Evolutionary conservation across 2,797 vertebrate species (phyloP), one percentile per base, ranked within the genome.

Genomic region (Acanthurus lineatus): DNA sequence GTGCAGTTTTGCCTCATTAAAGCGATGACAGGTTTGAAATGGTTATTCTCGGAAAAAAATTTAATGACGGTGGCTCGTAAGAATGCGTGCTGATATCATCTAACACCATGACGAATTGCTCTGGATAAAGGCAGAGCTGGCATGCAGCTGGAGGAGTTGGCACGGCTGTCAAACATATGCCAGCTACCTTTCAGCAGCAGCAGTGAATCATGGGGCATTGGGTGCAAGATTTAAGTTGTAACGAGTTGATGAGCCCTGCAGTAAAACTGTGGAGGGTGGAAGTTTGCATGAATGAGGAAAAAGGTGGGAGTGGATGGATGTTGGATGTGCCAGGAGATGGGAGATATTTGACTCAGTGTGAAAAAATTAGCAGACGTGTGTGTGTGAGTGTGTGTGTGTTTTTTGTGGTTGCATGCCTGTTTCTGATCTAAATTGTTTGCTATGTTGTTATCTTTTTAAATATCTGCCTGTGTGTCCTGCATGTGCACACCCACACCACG

Each of bases 151-250:
- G 44, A 57, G 49, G 57, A 75, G 68, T 56, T 67, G 73, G 85
- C 69, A 81, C 9, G 16, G 40, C 19, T 68, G 78, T 86, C 59
- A 82, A 79, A 85, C 25, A 38, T 45, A 35, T 79, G 84, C 74
- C 86, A 89, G 61, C 49, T 74, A 69, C 60, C 86, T 90, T 79
- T 91, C 86, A 92, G 77, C 87, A 77, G 77, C 87, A 77, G 66
- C 53, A 63, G 71, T 89, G 80, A 91, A 81, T 93, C 69, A 88
- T 10, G 20, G n/a, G 65, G 61, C 59, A 53, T 59, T 42, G 69
- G 78, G 83, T 68, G 68, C 45, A 54, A 79, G 63, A 51, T 86
- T 87, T 73, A 80, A 79, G 49, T 49, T 77, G 76, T 74, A 79
- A 51, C 45, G 54, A 69, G 59, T 86, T 49, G 74, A 87, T 1